Evolutionary conservation across 2,888 invertebrate genomes (phyloP).

Genomic region (Physocephala rufipes): DNA sequence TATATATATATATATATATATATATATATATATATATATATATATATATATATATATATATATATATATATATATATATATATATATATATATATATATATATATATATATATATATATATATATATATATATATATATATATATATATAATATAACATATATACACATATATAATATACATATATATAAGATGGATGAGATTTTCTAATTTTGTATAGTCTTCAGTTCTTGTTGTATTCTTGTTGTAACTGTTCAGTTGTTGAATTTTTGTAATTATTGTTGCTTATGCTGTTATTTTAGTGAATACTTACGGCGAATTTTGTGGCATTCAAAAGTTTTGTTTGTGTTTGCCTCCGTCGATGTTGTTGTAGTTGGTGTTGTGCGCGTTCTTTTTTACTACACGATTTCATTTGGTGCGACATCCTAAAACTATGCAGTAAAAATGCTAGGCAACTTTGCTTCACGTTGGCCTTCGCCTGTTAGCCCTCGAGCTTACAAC

Average conservation of each 20-base stretch:
- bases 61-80: too few relatives aligned
- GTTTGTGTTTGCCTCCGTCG: not conserved
- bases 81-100: too few relatives aligned
- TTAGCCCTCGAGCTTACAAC: not conserved
- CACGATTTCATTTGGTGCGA: not conserved
- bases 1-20: too few relatives aligned
- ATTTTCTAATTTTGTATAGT: not conserved
- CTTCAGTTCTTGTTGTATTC: not conserved
- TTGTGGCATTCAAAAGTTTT: slow-evolving; percentile 13
- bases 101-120: too few relatives aligned
- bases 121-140: too few relatives aligned
- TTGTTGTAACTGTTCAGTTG: not conserved
- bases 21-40: too few relatives aligned
- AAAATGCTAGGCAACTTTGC: slow-evolving; percentile 10
- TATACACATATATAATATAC: too few relatives aligned
- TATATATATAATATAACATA: not conserved
- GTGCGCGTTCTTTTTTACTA: not conserved
- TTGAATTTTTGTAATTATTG: slow-evolving; percentile 1
- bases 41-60: too few relatives aligned
- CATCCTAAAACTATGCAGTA: slow-evolving; percentile 23
- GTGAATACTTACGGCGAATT: not conserved
- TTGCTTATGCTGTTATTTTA: not conserved
- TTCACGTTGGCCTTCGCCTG: not conserved
- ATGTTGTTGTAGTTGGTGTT: too few relatives aligned
- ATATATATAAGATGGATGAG: not conserved